Base-by-base conservation (phyloP, 2,113 vertebrate species). In the Sinocyclocheilus rhinocerous region DNA sequence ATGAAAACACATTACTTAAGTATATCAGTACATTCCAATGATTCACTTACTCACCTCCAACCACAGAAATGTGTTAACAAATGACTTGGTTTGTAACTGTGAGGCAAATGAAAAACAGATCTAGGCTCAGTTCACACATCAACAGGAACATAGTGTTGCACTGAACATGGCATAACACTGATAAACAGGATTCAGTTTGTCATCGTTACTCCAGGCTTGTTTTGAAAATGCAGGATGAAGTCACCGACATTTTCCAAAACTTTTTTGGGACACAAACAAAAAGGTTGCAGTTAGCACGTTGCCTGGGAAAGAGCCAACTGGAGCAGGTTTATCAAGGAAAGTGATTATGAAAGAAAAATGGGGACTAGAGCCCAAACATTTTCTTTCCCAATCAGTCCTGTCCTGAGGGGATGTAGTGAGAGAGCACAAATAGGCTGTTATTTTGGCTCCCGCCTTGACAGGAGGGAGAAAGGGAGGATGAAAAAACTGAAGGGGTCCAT, bases 21-120 rank as follows among this genome's bases (percentile, higher is more conserved):
- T n/a, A 45, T 70, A 39, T 39, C 67, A 39, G 29, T 36, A 39
- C 67, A 20, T 18, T 82, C 57, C 4, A 72, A 67, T 87, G 78
- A 89, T 92, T 90, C 83, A 93, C 92, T 88, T 90, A 91, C 92
- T 93, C 84, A 69, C 79, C 4, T 16, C 85, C 81, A 87, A 89
- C 89, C 90, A 93, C 88, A 26, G 9, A 84, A 91, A 86, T 89
- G 84, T 85, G 84, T 81, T 55, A 73, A 42, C 70, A 76, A 50
- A 79, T 22, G 18, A 57, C 55, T 22, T 8, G 6, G 20, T 79
- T 29, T 82, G 63, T 73, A 65, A 29, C 63, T 65, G 24, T 76
- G 84, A 80, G 55, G 55, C 55, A 57, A 72, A 80, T 70, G 22
- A 39, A 85, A 77, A 85, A 61, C n/a, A 85, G 33, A 80, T 22